Percentiles rank a stretch among this genome's conserved stretches.
These are phyloP conservation scores for Nesoenas mayeri DNA, from an alignment of 2,113 vertebrate species.

Conservation along the genomic window DNA sequence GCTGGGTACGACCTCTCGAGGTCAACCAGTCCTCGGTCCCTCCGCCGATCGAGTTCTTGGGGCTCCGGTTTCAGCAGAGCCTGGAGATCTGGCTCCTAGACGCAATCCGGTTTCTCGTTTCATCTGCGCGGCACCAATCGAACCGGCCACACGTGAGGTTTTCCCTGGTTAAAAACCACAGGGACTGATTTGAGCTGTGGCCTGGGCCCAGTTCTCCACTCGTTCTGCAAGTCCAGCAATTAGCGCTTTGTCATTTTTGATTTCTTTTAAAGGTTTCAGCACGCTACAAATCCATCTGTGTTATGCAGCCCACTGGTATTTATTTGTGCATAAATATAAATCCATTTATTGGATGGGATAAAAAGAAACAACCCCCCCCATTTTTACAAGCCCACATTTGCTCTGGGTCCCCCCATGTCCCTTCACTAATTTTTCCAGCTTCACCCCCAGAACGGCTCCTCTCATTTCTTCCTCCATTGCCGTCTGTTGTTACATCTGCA, in stretches of 20 bases:
- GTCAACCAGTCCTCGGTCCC: background rate
- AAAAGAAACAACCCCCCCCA: background rate
- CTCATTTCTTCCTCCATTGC: background rate
- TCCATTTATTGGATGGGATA: background rate
- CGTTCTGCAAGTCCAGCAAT: background rate
- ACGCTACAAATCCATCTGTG: background rate
- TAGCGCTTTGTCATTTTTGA: background rate
- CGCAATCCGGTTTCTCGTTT: background rate
- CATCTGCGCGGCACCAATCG: background rate
- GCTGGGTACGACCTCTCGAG: background rate
- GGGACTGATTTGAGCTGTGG: background rate
- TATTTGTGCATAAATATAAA: background rate
- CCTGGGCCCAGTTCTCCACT: background rate
- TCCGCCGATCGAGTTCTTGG: background rate
- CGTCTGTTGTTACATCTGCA: background rate
- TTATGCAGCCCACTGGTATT: background rate
- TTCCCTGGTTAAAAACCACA: background rate
- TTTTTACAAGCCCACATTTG: background rate
- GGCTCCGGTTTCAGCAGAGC: constrained; percentile 2
- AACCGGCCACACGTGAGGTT: background rate
- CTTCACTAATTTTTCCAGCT: background rate
- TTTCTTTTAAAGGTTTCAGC: background rate
- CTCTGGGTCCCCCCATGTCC: background rate
- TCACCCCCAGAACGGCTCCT: background rate
- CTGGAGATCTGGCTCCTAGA: background rate